Percentiles rank a stretch among this genome's conserved stretches.
Evolutionary conservation across 2,113 vertebrate genomes (phyloP).

Genomic region (Mugil cephalus): DNA sequence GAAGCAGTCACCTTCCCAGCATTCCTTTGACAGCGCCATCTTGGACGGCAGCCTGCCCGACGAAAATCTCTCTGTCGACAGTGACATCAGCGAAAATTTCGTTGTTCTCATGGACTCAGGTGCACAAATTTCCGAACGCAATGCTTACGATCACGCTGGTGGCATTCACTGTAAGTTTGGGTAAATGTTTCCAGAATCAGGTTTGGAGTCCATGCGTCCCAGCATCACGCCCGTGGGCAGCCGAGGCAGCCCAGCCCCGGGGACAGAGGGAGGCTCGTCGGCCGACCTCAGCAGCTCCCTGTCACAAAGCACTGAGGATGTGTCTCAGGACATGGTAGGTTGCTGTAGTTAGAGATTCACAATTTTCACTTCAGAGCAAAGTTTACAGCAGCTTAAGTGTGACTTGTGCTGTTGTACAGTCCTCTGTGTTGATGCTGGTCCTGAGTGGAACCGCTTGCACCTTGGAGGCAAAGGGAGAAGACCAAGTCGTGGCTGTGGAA

Average conservation of each 20-base stretch:
- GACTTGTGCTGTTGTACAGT: conserved; percentile 77
- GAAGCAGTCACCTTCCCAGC: conserved; percentile 92
- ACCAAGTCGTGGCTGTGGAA: conserved; percentile 88
- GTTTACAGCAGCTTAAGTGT: background rate
- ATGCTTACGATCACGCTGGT: background rate
- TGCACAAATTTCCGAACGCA: conserved; percentile 53
- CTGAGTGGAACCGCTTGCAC: conserved; percentile 85
- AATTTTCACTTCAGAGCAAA: conserved; percentile 3
- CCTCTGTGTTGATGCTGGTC: conserved; percentile 89
- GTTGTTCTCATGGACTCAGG: conserved; percentile 91
- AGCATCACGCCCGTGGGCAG: conserved; percentile 76
- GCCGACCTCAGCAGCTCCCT: conserved; percentile 90
- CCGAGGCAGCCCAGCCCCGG: conserved; percentile 81
- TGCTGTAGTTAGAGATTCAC: background rate
- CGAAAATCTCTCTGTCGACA: conserved; percentile 91
- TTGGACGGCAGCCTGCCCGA: conserved; percentile 91
- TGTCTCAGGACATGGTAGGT: conserved; percentile 87
- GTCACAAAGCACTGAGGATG: conserved; percentile 88
- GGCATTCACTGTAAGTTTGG: background rate
- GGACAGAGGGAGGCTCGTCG: conserved; percentile 82
- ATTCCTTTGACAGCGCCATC: conserved; percentile 91
- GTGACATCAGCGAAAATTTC: conserved; percentile 92
- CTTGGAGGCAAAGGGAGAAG: conserved; percentile 87
- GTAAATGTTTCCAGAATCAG: conserved; percentile 84
- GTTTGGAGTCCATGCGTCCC: conserved; percentile 83